These are phyloP conservation scores for Drosophila sproati DNA, from an alignment of 1,140 invertebrate genomes.

Conservation along the genomic window DNA sequence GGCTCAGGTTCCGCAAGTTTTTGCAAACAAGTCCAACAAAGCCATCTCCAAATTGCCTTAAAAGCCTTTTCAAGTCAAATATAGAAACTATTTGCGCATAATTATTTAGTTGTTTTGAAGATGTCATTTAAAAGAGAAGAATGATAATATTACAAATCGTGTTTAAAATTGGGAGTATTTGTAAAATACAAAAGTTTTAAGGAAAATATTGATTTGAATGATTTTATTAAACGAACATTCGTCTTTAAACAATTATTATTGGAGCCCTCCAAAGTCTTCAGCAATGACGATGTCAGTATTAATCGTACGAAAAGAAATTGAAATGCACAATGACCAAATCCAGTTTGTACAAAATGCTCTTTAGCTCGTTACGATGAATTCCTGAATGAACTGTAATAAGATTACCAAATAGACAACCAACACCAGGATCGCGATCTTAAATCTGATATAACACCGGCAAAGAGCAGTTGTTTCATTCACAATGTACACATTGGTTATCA, in stretches of 20 bases:
- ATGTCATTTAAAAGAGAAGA: constrained; percentile 29
- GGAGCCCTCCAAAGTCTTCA: constrained; percentile 47
- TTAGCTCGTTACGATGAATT: constrained; percentile 29
- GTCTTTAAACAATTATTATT: constrained; percentile 15
- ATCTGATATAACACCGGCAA: too few relatives aligned
- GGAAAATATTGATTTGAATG: too few relatives aligned
- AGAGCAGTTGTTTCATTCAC: neutral
- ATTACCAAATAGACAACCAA: neutral
- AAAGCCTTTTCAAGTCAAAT: constrained; percentile 79
- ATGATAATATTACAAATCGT: constrained; percentile 14
- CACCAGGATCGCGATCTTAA: too few relatives aligned
- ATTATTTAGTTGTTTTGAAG: constrained; percentile 70
- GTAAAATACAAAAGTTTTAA: too few relatives aligned
- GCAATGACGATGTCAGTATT: constrained; percentile 27
- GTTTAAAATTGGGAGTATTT: too few relatives aligned
- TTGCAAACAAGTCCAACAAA: constrained; percentile 76
- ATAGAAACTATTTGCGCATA: constrained; percentile 69
- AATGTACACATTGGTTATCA: constrained; percentile 52
- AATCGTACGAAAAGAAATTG: constrained; percentile 15
- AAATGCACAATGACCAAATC: constrained; percentile 59
- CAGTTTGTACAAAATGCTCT: constrained; percentile 47
- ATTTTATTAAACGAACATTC: too few relatives aligned
- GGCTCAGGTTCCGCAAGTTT: constrained; percentile 55
- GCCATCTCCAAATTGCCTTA: constrained; percentile 77
- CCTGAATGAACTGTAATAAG: constrained; percentile 46